A percentile compares a stretch with the other conserved stretches of the same genome.
Conservation (phyloP, 2,888 invertebrate species). For the Leptinotarsa tumamoca region DNA sequence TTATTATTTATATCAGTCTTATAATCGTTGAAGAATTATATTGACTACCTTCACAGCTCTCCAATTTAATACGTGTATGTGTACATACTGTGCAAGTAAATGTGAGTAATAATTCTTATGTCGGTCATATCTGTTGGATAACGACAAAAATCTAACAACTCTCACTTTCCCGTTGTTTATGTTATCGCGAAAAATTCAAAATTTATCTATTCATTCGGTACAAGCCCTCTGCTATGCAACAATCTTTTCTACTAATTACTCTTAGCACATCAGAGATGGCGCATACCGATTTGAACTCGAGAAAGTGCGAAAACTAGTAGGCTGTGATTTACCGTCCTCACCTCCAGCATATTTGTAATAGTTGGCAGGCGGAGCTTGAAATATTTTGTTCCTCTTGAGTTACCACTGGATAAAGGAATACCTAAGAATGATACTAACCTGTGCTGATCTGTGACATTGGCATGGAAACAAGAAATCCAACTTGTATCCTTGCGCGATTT, state of each 20-base stretch:
- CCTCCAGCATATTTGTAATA: slow-evolving; percentile 45
- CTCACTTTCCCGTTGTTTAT: slow-evolving; percentile 28
- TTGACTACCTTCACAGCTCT: too few relatives aligned
- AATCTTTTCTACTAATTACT: slow-evolving; percentile 48
- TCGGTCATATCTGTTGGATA: slow-evolving; percentile 35
- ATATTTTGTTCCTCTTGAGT: slow-evolving; percentile 17
- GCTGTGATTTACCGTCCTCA: slow-evolving; percentile 52
- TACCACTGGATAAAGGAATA: not conserved
- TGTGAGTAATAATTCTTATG: slow-evolving; percentile 27
- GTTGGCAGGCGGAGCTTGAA: not conserved
- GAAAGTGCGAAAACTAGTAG: slow-evolving; percentile 56
- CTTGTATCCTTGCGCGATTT: too few relatives aligned
- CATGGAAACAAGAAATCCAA: not conserved
- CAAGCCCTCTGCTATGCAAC: slow-evolving; percentile 35
- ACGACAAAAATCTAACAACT: slow-evolving; percentile 22
- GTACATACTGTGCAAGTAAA: not conserved
- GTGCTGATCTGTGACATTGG: not conserved
- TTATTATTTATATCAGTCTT: too few relatives aligned
- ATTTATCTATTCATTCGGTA: slow-evolving; percentile 37
- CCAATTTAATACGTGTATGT: too few relatives aligned
- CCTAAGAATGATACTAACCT: not conserved
- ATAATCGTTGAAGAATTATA: too few relatives aligned
- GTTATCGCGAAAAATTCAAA: slow-evolving; percentile 32
- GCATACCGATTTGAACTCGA: slow-evolving; percentile 46
- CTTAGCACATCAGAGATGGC: slow-evolving; percentile 38